Conservation (phyloP, 2,797 vertebrate genomes). For the Melanotaenia nigrans region DNA sequence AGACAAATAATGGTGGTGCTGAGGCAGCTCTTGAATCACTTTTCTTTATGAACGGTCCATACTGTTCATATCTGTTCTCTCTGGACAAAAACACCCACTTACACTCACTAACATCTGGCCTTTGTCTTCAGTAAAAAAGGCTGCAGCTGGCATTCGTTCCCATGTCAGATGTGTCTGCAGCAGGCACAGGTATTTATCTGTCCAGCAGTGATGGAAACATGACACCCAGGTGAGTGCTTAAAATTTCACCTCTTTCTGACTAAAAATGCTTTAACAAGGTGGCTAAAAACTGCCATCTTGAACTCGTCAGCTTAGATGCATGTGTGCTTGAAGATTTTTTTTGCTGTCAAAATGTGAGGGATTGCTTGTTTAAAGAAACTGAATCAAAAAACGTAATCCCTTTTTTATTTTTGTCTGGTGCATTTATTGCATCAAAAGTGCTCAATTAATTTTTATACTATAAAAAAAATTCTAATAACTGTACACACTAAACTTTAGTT, state of each 20-base stretch:
- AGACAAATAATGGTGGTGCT: slow-evolving; percentile 44
- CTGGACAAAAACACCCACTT: neutral
- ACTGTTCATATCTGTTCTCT: neutral
- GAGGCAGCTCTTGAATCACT: slow-evolving; percentile 54
- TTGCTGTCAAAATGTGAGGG: too few species aligned
- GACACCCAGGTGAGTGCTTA: neutral
- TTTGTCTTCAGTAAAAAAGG: neutral
- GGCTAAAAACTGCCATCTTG: neutral
- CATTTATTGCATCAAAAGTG: too few species aligned
- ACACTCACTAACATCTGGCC: neutral
- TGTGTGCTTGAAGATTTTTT: neutral
- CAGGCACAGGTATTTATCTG: too few species aligned
- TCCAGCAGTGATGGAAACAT: neutral
- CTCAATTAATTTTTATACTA: neutral
- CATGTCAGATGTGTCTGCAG: neutral
- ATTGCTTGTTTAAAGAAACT: too few species aligned
- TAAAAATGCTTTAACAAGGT: neutral
- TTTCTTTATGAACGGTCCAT: slow-evolving; percentile 32
- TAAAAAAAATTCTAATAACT: neutral
- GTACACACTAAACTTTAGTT: neutral
- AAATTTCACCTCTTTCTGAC: neutral
- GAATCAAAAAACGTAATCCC: too few species aligned
- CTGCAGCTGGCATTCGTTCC: neutral
- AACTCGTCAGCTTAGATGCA: neutral
- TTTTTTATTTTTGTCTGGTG: too few species aligned